phyloP scores from a whole-genome alignment of 2,888 invertebrate species.

The Andrena praecox region DNA sequence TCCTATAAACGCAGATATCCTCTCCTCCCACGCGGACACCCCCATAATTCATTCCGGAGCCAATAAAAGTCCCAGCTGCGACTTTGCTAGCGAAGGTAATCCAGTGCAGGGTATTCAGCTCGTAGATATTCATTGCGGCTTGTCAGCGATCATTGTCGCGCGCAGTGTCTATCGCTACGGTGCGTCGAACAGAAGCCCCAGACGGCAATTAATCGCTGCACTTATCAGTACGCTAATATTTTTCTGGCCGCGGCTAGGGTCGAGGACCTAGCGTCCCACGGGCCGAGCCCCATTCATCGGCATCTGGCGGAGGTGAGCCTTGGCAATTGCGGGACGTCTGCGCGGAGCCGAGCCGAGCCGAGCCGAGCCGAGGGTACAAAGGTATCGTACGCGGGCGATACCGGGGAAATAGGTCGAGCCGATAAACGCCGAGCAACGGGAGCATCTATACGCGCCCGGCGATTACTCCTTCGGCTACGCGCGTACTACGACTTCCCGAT shows the following conservation, averaged over 20 bases:
- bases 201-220: conserved; percentile 22
- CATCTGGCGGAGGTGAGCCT: conserved; percentile 24
- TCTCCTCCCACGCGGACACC: too few relatives aligned
- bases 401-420: conserved; percentile 15
- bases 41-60: too few relatives aligned
- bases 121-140: background rate
- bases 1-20: too few relatives aligned
- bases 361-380: background rate
- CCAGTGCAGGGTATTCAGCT: background rate
- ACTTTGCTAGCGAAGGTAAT: conserved; percentile 31
- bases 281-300: conserved; percentile 40
- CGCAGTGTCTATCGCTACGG: background rate
- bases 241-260: conserved; percentile 49
- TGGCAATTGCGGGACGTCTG: background rate
- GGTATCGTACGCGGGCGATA: background rate
- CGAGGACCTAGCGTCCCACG: conserved; percentile 40
- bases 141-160: conserved; percentile 18
- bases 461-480: conserved; percentile 4
- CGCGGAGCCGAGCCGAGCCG: background rate
- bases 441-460: background rate
- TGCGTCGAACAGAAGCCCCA: background rate
- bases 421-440: conserved; percentile 24
- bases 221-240: conserved; percentile 19
- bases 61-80: background rate
- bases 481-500: conserved; percentile 19